Conservation (phyloP, 2,113 vertebrate genomes). For the Chaetodon auriga region DNA sequence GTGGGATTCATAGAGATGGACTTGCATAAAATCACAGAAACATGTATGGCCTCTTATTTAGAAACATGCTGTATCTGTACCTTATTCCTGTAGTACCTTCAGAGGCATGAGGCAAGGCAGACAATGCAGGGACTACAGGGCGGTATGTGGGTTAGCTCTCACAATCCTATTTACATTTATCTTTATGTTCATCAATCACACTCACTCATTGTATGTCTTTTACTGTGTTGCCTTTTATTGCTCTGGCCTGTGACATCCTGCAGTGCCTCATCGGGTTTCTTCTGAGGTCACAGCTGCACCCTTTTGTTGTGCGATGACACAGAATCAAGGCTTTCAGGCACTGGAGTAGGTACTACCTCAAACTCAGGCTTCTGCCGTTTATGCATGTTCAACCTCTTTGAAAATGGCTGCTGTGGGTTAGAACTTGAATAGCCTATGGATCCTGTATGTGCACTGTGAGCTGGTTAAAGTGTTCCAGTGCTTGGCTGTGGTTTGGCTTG, state of each 20-base stretch:
- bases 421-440: constrained; percentile 37
- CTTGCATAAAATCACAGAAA: constrained; percentile 48
- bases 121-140: constrained; percentile 44
- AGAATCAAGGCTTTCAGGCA: constrained; percentile 46
- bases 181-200: constrained; percentile 53
- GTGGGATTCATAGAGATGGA: constrained; percentile 33
- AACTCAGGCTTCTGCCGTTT: constrained; percentile 39
- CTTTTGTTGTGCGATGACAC: constrained; percentile 60
- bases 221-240: constrained; percentile 46
- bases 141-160: constrained; percentile 26
- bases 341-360: constrained; percentile 16
- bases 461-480: constrained; percentile 52
- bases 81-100: constrained; percentile 23
- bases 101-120: constrained; percentile 5
- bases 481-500: constrained; percentile 38
- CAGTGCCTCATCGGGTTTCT: constrained; percentile 65
- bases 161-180: constrained; percentile 42
- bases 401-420: constrained; percentile 50
- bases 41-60: constrained; percentile 1
- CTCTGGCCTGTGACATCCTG: constrained; percentile 49
- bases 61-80: neutral
- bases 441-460: constrained; percentile 47
- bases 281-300: constrained; percentile 56
- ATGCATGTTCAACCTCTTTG: constrained; percentile 40
- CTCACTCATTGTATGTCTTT: constrained; percentile 35